These are phyloP conservation scores for Apteryx owenii DNA, from an alignment of 2,113 vertebrate species.

Conservation along the genomic window DNA sequence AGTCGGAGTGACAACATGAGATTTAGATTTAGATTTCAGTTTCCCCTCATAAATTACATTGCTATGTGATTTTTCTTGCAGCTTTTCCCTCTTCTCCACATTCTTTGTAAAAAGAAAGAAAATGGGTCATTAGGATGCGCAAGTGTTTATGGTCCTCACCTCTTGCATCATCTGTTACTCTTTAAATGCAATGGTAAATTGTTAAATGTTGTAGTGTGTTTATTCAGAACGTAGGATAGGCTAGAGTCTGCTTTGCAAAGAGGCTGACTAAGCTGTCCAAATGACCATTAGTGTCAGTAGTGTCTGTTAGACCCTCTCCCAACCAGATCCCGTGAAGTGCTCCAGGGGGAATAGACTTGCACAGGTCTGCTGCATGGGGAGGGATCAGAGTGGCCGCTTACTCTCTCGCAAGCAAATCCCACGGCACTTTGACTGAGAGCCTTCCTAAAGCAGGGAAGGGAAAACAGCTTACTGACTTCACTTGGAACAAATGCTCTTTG, in stretches of 20 bases:
- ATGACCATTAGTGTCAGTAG: background rate
- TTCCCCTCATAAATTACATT: background rate
- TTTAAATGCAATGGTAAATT: background rate
- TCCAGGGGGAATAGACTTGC: background rate
- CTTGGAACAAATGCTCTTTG: background rate
- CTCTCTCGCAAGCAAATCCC: background rate
- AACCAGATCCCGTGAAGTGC: background rate
- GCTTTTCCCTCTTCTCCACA: fast-evolving
- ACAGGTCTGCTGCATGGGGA: no score
- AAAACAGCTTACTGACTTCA: background rate
- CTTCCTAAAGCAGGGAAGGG: background rate
- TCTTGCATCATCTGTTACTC: fast-evolving
- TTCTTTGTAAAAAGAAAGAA: background rate
- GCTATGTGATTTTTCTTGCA: background rate
- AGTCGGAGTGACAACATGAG: background rate
- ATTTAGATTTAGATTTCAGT: background rate
- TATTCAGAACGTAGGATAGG: fast-evolving
- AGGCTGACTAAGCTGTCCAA: fast-evolving
- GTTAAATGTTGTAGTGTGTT: fast-evolving
- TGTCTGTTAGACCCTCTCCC: background rate
- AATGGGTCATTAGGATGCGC: fast-evolving
- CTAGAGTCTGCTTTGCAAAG: background rate
- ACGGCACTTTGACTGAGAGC: background rate
- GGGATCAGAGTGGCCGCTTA: background rate
- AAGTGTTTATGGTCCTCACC: fast-evolving